Evolutionary conservation across 2,113 vertebrate species (phyloP).

Genomic region (Phalacrocorax pelagicus): DNA sequence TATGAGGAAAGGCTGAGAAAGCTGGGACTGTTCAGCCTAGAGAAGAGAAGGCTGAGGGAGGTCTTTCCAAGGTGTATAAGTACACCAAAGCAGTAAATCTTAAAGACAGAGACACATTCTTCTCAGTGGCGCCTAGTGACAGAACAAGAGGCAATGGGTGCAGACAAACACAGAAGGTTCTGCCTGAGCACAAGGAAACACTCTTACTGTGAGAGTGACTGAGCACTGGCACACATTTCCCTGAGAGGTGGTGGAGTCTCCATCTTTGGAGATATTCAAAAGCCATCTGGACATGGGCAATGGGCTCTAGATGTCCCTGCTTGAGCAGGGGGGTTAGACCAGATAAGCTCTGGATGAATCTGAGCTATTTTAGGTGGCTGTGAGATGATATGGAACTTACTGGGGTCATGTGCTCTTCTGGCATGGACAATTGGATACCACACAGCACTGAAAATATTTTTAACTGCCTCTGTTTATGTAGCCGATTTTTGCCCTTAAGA

Average conservation of each 20-base stretch:
- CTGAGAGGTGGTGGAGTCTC: background rate
- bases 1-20: background rate
- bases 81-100: background rate
- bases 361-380: background rate
- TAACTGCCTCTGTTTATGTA: background rate
- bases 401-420: background rate
- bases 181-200: background rate
- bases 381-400: background rate
- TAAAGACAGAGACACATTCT: background rate
- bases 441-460: background rate
- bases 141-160: too few relatives aligned
- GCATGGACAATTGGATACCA: background rate
- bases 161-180: background rate
- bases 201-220: background rate
- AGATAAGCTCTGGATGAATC: background rate
- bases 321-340: background rate
- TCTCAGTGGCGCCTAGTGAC: too few relatives aligned
- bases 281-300: background rate
- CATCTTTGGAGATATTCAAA: background rate
- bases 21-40: background rate
- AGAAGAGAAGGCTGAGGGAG: background rate
- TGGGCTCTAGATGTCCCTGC: background rate
- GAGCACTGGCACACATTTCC: background rate
- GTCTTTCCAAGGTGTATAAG: background rate
- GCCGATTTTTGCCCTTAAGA: background rate